Percentiles rank a stretch among this genome's conserved stretches.
Conservation (phyloP, 2,797 vertebrate genomes). For the Vultur gryphus region DNA sequence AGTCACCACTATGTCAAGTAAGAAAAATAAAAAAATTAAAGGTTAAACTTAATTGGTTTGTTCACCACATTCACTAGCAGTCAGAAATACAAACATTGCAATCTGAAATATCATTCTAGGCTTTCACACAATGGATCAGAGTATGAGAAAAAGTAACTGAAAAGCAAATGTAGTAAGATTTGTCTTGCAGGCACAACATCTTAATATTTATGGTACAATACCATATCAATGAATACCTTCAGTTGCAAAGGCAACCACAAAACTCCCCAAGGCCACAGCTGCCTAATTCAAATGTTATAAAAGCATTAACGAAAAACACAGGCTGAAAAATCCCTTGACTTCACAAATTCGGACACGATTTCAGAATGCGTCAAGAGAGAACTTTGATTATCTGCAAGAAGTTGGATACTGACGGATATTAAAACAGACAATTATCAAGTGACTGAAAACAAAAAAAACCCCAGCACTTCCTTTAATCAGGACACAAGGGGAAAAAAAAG, state of each 20-base stretch:
- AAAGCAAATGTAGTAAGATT: background rate
- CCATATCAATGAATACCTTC: background rate
- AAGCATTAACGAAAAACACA: background rate
- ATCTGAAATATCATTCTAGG: background rate
- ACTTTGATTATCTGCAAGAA: background rate
- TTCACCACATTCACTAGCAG: background rate
- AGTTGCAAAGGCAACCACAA: background rate
- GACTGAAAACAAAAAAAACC: background rate
- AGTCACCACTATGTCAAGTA: background rate
- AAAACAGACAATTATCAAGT: slow-evolving; percentile 1
- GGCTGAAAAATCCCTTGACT: background rate
- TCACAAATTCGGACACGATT: background rate
- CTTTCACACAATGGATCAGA: background rate
- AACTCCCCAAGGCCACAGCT: background rate
- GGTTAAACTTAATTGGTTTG: background rate
- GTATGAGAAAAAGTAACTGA: background rate
- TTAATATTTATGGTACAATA: background rate
- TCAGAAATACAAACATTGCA: background rate
- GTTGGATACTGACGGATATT: background rate
- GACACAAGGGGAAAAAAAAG: background rate
- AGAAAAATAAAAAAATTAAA: background rate
- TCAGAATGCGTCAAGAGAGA: background rate
- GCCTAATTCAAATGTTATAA: background rate
- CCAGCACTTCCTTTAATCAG: background rate
- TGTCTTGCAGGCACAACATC: background rate